Evolutionary conservation across 2,797 vertebrate genomes (phyloP), one percentile per base, ranked within the genome.

Genomic region (Gymnoscopelus braueri): DNA sequence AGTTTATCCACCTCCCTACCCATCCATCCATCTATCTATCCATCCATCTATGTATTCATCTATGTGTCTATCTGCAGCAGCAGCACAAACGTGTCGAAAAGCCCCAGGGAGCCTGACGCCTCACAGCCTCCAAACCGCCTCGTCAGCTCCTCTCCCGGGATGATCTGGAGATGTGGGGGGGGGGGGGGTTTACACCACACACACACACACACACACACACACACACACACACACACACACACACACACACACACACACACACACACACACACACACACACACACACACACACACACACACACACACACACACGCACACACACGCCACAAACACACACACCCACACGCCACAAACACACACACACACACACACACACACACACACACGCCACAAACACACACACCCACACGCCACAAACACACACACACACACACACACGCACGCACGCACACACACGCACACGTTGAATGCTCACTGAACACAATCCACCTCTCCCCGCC

Each of bases 41-140:
- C 6, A 39, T 39, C 39, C 6, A 39, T 39, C 39, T 39, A 44
- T 44, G 0, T 10, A 44, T 44, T 10, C 39, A 44, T 44, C 39
- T 44, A 44, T 10, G 39, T 44, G 39, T 44, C 39, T 44, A 44
- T 44, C 39, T 44, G 39, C 39, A 44, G 39, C 39, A 9, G 72
- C 62, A 54, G 69, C 81, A 78, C 86, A 84, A 84, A 87, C 39
- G 85, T 77, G 89, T 90, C 93, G 88, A 92, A 91, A 73, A 82
- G 76, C 87, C 72, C 82, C 90, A 85, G 88, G 91, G 81, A 44
- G 8, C 7, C 89, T 76, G 72, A 67, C 79, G 79, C 70, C 79
- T 64, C 39, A 7, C 39, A 44, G 39, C 39, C 65, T 62, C 58
- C 73, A 79, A 73, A 85, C 64, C 79, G 84, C 87, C 88, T 75